Percentiles rank a stretch among this genome's conserved stretches.
These are phyloP conservation scores for Typhlomys cinereus DNA, from an alignment of 2,113 vertebrate species.

Conservation along the genomic window DNA sequence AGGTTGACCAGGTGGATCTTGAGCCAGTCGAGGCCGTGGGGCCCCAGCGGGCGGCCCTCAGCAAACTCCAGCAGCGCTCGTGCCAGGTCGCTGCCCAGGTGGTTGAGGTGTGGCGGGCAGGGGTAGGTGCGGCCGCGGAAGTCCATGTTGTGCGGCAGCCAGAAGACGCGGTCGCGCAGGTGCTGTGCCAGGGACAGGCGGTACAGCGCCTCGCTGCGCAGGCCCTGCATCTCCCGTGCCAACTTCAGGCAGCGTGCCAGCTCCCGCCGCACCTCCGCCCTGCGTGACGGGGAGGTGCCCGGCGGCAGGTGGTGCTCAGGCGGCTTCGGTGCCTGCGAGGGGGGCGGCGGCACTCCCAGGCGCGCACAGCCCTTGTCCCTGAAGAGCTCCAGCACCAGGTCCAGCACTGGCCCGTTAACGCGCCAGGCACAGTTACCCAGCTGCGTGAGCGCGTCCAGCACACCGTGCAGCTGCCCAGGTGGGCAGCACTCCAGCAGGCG, in stretches of 20 bases:
- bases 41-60: slow-evolving; percentile 92
- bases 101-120: slow-evolving; percentile 95
- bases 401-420: slow-evolving; percentile 91
- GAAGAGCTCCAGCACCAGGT: slow-evolving; percentile 93
- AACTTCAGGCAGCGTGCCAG: slow-evolving; percentile 88
- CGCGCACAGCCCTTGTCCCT: slow-evolving; percentile 89
- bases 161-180: slow-evolving; percentile 90
- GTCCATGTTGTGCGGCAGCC: slow-evolving; percentile 99
- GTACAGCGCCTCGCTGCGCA: slow-evolving; percentile 92
- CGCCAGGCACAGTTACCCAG: slow-evolving; percentile 95
- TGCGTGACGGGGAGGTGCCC: slow-evolving; percentile 44
- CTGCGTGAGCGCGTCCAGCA: slow-evolving; percentile 93
- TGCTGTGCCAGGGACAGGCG: slow-evolving; percentile 96
- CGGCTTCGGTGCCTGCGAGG: slow-evolving; percentile 89
- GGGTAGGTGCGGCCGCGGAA: slow-evolving; percentile 97
- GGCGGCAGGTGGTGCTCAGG: background rate
- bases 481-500: slow-evolving; percentile 87
- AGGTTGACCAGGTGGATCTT: slow-evolving; percentile 98
- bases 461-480: slow-evolving; percentile 81
- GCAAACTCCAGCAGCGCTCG: slow-evolving; percentile 91
- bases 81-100: slow-evolving; percentile 94
- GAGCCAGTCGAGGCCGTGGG: slow-evolving; percentile 92
- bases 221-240: slow-evolving; percentile 91
- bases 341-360: slow-evolving; percentile 90
- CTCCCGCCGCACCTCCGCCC: slow-evolving; percentile 85